Evolutionary conservation across 30 jellyfish, hydroid and myxozoan species (phyloP), one percentile per base, ranked within the genome.

Genomic region (Chrysaora quinquecirrha): DNA sequence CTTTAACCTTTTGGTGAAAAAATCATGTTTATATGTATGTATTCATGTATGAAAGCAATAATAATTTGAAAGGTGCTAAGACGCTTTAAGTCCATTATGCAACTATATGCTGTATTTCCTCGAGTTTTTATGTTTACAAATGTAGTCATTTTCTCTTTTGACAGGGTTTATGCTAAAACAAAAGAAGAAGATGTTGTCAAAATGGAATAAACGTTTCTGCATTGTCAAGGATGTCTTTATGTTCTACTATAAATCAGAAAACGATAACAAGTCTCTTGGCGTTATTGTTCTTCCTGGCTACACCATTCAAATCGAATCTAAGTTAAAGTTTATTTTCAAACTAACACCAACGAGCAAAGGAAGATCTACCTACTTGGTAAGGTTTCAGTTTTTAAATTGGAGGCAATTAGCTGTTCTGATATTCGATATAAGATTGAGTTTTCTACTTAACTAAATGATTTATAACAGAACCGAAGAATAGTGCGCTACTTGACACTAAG

Each of bases 161-260:
- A 38, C 54, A 89, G 97, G 97, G 2, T 64, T 24, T 27, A 68
- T 90, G 29, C 31, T 62, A 47, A 76, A 90, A 66, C 92, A 90
- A 64, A 90, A 90, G 80, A 87, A 87, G 79, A 79, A 87, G 33
- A 34, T 62, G 32, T 61, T 86, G 35, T 73, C 87, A 0, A 83
- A 78, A 65, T 90, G 93, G 93, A 85, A 82, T 71, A 84, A 72
- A 32, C 78, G 98, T n/a, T 90, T 30, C 63, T 90, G 98, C 73
- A 75, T 90, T 27, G 10, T 84, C 46, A 79, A 48, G 21, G 98
- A 85, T n/a, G 54, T 63, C 24, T 78, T 90, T 33, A 34, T 90
- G 47, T 90, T 90, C 60, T 90, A 90, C 76, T 90, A 74, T 47
- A 56, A 65, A 25, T 38, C 90, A 3, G 98, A 90, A 34, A 63